Percentiles rank a stretch among this genome's conserved stretches.
phyloP scores from a whole-genome alignment of 1,140 invertebrate species.

The Trachymyrmex septentrionalis region DNA sequence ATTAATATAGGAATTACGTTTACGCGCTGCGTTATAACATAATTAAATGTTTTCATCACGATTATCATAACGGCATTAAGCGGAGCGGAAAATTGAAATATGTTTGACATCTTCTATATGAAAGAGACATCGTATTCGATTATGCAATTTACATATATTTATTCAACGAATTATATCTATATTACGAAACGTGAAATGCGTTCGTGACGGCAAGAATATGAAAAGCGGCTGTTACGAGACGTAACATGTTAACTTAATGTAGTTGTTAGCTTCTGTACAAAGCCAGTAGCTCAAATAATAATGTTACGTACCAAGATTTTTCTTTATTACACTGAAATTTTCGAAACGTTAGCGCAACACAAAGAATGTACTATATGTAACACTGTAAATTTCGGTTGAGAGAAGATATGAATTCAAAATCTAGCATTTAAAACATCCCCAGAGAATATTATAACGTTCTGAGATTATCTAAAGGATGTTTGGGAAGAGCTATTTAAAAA shows the following conservation, averaged over 20 bases:
- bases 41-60: constrained; percentile 37
- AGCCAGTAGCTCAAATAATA: constrained; percentile 46
- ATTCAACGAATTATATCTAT: constrained; percentile 52
- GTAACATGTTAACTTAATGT: constrained; percentile 47
- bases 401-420: background rate
- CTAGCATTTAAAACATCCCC: background rate
- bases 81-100: constrained; percentile 12
- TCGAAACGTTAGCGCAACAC: background rate
- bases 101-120: constrained; percentile 43
- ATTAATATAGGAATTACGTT: background rate
- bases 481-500: background rate
- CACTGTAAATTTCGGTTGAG: too few relatives aligned
- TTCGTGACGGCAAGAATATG: constrained; percentile 4
- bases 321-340: constrained; percentile 27
- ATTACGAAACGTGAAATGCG: constrained; percentile 22
- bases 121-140: constrained; percentile 51
- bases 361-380: constrained; percentile 9
- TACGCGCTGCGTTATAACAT: background rate
- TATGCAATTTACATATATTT: constrained; percentile 55
- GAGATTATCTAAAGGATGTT: background rate
- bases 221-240: constrained; percentile 50
- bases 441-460: background rate
- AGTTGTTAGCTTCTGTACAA: constrained; percentile 43
- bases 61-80: constrained; percentile 37
- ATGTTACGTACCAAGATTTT: constrained; percentile 26